These are phyloP conservation scores for Sarotherodon lohbergeri DNA, from an alignment of 2,113 vertebrate species.

Conservation along the genomic window DNA sequence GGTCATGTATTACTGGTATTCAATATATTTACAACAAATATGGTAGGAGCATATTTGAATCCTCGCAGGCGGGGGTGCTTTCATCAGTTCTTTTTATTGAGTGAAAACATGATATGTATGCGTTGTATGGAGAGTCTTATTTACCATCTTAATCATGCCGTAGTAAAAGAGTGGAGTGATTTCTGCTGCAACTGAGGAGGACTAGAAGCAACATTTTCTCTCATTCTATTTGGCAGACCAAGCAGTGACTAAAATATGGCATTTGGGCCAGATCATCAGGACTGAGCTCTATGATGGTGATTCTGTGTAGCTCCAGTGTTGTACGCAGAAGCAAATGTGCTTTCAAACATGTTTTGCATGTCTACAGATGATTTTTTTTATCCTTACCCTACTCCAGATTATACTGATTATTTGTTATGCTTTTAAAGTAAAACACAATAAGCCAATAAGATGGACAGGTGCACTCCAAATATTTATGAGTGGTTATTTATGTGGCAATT, in stretches of 20 bases:
- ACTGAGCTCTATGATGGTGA: not conserved
- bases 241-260: not conserved
- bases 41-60: not conserved
- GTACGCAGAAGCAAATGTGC: not conserved
- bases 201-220: not conserved
- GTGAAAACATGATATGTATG: not conserved
- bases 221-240: not conserved
- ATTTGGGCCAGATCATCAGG: not conserved
- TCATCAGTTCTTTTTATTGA: not conserved
- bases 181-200: not conserved
- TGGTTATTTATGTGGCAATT: not conserved
- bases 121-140: not conserved
- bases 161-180: not conserved
- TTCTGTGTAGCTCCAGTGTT: not conserved
- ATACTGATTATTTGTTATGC: not conserved
- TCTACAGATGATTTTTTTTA: not conserved
- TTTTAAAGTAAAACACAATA: not conserved
- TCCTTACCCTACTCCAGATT: not conserved
- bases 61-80: not conserved
- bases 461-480: not conserved
- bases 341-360: not conserved
- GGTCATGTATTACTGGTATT: not conserved
- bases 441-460: not conserved
- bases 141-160: not conserved
- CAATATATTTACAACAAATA: not conserved